Evolutionary conservation across 2,797 vertebrate genomes (phyloP).

Genomic region (Discoglossus pictus): DNA sequence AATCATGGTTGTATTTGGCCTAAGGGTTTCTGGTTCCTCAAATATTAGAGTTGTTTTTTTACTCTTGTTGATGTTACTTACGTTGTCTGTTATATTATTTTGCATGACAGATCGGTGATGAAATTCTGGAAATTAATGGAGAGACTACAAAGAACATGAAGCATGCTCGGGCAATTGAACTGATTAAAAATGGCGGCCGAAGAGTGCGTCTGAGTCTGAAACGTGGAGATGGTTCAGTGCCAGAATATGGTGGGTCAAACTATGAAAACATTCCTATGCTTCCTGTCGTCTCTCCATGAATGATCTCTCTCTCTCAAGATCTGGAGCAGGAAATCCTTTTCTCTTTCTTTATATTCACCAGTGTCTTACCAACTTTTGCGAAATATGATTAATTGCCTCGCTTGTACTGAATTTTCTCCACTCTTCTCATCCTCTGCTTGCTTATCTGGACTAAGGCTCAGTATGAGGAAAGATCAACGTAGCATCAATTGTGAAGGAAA

Average conservation of each 20-base stretch:
- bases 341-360: slow-evolving; percentile 72
- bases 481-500: slow-evolving; percentile 75
- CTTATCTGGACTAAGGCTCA: slow-evolving; percentile 83
- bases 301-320: slow-evolving; percentile 72
- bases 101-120: slow-evolving; percentile 86
- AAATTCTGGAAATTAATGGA: slow-evolving; percentile 98
- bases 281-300: slow-evolving; percentile 97
- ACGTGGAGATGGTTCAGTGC: slow-evolving; percentile 96
- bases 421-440: slow-evolving; percentile 85
- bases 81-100: slow-evolving; percentile 32
- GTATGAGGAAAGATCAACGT: slow-evolving; percentile 72
- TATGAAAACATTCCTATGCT: slow-evolving; percentile 99
- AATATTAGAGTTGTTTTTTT: no score
- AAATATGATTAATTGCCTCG: slow-evolving; percentile 75
- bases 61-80: neutral
- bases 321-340: slow-evolving; percentile 74
- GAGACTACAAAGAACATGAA: slow-evolving; percentile 99
- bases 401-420: slow-evolving; percentile 79
- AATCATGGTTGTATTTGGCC: neutral
- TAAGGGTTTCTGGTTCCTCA: neutral
- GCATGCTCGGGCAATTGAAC: slow-evolving; percentile 96
- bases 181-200: slow-evolving; percentile 97
- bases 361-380: slow-evolving; percentile 83
- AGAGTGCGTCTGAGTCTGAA: slow-evolving; percentile 94
- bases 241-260: slow-evolving; percentile 99